Evolutionary conservation across 2,113 vertebrate genomes (phyloP), one percentile per base, ranked within the genome.

Genomic region (Picathartes gymnocephalus): DNA sequence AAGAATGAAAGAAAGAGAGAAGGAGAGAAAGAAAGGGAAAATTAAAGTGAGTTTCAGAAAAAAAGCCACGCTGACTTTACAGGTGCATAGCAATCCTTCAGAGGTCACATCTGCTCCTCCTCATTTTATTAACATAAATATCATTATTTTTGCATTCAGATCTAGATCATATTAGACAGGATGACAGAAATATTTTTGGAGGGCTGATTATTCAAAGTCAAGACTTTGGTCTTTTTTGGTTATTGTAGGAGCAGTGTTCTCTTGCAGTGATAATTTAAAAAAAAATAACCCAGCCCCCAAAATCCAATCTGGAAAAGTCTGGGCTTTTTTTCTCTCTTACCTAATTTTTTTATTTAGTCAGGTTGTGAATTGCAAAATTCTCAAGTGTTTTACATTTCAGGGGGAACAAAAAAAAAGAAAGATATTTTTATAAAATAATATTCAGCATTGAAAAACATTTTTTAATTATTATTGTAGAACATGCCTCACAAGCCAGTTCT

Each of bases 351-450:
- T 84, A 27, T 54, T 72, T 84, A 35, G 8, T 54, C 13, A 62
- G 61, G 9, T 44, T 9, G 3, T 68, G 44, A 27, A 27, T 11
- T 80, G 17, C 8, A 90, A 90, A 81, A 81, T 91, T 70, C 30
- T 50, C 18, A 84, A 45, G 4, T n/a, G 16, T 30, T 80, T 16
- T 37, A 19, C 14, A 56, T 69, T 83, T 80, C 23, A 37, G 7
- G 3, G 7, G 1, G 10, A 10, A 7, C 6, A 42, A 68, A 57
- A 56, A 57, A 56, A 24, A 10, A 2, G 0, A 25, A 10, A 31
- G 1, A 16, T 78, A 17, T n/a, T 80, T 66, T 58, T 10, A 24
- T 40, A 50, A 76, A 60, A 76, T 72, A 56, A 54, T 60, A n/a
- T 23, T 69, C 25, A 51, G 0, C 7, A 39, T 1, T 61, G 40